These are phyloP conservation scores for Lagorchestes hirsutus DNA, from an alignment of 2,797 vertebrate species.

Conservation along the genomic window DNA sequence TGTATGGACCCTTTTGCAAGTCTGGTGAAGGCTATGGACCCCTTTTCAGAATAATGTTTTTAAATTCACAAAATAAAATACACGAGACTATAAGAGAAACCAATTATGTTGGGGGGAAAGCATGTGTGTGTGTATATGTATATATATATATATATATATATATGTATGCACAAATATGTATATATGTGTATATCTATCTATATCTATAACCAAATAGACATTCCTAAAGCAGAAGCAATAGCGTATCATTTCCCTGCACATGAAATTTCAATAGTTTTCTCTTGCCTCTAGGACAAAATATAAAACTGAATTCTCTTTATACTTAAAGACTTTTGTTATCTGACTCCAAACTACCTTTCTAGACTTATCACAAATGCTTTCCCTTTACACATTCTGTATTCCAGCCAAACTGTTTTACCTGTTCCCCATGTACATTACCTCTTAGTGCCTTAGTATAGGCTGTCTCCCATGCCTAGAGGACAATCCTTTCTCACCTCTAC, in stretches of 20 bases:
- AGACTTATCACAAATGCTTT: not conserved
- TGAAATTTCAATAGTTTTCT: not conserved
- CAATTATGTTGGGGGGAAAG: not conserved
- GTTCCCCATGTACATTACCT: not conserved
- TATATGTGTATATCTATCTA: not conserved
- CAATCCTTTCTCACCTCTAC: not conserved
- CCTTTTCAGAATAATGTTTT: not conserved
- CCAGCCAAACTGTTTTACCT: not conserved
- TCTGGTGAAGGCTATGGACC: not conserved
- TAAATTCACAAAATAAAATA: not conserved
- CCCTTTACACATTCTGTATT: not conserved
- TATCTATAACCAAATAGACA: not conserved
- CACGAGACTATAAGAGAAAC: not conserved
- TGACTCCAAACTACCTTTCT: not conserved
- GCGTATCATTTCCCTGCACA: not conserved
- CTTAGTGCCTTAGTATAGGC: not conserved
- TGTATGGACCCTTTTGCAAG: not conserved
- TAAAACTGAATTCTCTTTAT: not conserved
- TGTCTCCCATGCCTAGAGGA: not conserved
- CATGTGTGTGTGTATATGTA: not conserved
- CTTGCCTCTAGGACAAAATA: not conserved
- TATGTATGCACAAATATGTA: not conserved
- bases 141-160: accelerated
- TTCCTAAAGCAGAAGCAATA: not conserved
- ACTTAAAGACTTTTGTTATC: not conserved